Percentiles rank a stretch among this genome's conserved stretches.
Conservation (phyloP, 2,113 vertebrate genomes). For the Tetrax tetrax region DNA sequence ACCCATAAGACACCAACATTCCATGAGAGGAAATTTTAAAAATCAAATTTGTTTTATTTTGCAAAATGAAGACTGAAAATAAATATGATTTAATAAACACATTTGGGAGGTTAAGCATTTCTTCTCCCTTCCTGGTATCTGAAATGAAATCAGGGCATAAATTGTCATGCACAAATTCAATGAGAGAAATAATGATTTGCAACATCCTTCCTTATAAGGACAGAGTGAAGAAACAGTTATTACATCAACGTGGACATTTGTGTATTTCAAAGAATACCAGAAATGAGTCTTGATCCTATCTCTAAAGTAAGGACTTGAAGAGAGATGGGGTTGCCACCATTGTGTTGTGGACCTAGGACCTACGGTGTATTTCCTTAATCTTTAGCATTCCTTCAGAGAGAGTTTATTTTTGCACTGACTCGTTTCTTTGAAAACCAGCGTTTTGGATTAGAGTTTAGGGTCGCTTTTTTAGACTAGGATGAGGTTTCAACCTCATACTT, state of each 20-base stretch:
- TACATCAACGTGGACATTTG: fast-evolving
- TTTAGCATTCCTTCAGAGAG: neutral
- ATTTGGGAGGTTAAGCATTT: neutral
- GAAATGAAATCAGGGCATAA: neutral
- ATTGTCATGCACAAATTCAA: fast-evolving
- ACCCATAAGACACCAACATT: neutral
- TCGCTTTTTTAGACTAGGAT: too few relatives aligned
- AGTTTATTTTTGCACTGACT: neutral
- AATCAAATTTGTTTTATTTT: neutral
- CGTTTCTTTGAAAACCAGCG: too few relatives aligned
- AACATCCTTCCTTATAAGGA: fast-evolving
- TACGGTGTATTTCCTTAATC: neutral
- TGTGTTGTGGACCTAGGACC: neutral
- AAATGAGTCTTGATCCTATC: fast-evolving
- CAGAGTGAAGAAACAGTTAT: fast-evolving
- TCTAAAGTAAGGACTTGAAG: too few relatives aligned
- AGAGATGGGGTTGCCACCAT: neutral
- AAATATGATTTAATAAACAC: fast-evolving
- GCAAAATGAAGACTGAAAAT: neutral
- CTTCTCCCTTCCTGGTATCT: neutral
- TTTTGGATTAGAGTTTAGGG: neutral
- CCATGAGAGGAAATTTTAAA: neutral
- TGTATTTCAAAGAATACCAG: fast-evolving
- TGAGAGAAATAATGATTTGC: neutral
- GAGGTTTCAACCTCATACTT: neutral